A percentile compares a stretch with the other conserved stretches of the same genome.
Evolutionary conservation across 2,113 vertebrate species (phyloP).

Genomic region (Myotis davidii): DNA sequence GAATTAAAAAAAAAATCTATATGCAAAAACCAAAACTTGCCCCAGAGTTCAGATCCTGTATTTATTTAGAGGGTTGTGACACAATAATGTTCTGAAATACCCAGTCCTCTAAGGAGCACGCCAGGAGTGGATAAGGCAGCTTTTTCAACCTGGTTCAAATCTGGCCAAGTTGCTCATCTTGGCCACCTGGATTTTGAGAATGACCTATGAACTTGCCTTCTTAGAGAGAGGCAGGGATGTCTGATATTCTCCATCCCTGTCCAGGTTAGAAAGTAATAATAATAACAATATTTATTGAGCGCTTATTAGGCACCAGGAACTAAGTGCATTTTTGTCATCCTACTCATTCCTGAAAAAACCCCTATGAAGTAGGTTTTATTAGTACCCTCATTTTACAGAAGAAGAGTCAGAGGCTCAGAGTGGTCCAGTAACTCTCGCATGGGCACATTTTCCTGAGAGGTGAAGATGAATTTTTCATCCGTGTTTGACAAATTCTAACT

Average conservation of each 20-base stretch:
- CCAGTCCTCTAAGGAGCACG: background rate
- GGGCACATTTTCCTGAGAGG: background rate
- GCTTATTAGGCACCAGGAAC: background rate
- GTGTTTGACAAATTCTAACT: slow-evolving; percentile 33
- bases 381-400: background rate
- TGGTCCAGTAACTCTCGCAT: background rate
- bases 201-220: background rate
- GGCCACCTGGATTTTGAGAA: background rate
- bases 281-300: background rate
- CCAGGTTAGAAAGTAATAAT: background rate
- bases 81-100: accelerated
- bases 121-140: background rate
- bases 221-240: background rate
- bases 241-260: background rate
- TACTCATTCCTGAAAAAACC: background rate
- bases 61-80: background rate
- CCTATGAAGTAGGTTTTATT: background rate
- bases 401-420: background rate
- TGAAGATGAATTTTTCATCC: background rate
- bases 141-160: background rate
- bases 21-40: background rate
- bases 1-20: background rate
- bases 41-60: background rate
- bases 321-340: background rate
- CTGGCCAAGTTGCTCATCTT: background rate